A percentile compares a stretch with the other conserved stretches of the same genome.
These are phyloP conservation scores for Hypolimnas misippus DNA, from an alignment of 2,888 invertebrate species.

Conservation along the genomic window DNA sequence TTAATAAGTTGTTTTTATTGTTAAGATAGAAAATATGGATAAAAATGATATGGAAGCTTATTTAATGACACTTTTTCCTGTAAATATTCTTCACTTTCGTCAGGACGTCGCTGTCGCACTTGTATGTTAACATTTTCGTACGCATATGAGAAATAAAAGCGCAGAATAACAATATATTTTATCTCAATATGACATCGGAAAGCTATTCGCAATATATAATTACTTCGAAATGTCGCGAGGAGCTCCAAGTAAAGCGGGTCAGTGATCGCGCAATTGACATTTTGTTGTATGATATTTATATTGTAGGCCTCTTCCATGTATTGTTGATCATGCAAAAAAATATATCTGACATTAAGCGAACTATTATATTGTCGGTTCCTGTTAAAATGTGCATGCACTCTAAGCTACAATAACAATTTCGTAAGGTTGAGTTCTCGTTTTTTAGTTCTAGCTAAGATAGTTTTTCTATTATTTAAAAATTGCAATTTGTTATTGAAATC, in stretches of 20 bases:
- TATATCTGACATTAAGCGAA: not conserved
- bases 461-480: too few relatives aligned
- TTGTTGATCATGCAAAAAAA: not conserved
- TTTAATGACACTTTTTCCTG: not conserved
- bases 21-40: not conserved
- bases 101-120: too few relatives aligned
- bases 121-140: constrained; percentile 4
- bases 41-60: not conserved
- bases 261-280: constrained; percentile 28
- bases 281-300: constrained; percentile 21
- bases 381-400: too few relatives aligned
- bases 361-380: too few relatives aligned
- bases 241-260: constrained; percentile 26
- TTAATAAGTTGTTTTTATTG: not conserved
- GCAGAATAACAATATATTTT: constrained; percentile 13
- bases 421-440: too few relatives aligned
- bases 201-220: constrained; percentile 19
- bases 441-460: too few relatives aligned
- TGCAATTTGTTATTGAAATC: too few relatives aligned
- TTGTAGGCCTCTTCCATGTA: constrained; percentile 5
- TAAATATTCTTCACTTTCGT: not conserved
- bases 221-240: constrained; percentile 25
- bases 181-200: constrained; percentile 12
- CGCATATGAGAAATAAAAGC: constrained; percentile 3
- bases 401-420: too few relatives aligned